These are phyloP conservation scores for Sorex maritimensis DNA, from an alignment of 2,797 vertebrate genomes.

Conservation along the genomic window DNA sequence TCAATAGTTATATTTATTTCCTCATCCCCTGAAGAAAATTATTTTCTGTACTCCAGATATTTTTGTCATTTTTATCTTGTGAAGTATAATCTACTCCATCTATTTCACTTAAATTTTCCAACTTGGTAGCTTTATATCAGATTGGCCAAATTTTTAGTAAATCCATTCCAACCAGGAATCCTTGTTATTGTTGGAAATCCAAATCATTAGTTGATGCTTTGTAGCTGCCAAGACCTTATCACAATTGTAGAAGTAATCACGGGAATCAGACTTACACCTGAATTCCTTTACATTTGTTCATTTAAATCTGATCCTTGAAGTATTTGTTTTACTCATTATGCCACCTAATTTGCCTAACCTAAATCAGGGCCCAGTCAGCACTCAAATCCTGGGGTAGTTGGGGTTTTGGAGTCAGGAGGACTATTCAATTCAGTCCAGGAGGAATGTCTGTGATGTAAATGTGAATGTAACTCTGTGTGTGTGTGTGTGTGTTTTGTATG, in stretches of 20 bases:
- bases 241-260: constrained; percentile 75
- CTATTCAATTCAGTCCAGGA: neutral
- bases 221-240: constrained; percentile 78
- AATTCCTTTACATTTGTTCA: constrained; percentile 76
- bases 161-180: constrained; percentile 56
- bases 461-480: neutral
- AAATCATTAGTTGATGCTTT: constrained; percentile 71
- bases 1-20: constrained; percentile 70
- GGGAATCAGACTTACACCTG: constrained; percentile 76
- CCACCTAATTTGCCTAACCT: constrained; percentile 75
- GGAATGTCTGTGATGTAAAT: neutral
- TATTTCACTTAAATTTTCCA: constrained; percentile 74
- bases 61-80: constrained; percentile 60
- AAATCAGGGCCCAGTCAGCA: constrained; percentile 73
- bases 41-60: constrained; percentile 56
- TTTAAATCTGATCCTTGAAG: constrained; percentile 78
- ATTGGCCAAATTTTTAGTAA: constrained; percentile 66
- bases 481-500: neutral
- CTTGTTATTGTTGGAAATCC: constrained; percentile 81
- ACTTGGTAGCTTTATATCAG: constrained; percentile 81
- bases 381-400: constrained; percentile 63
- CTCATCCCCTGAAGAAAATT: constrained; percentile 17
- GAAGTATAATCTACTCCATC: constrained; percentile 65
- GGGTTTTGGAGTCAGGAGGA: constrained; percentile 31
- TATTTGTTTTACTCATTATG: constrained; percentile 81